These are phyloP conservation scores for Chrysomela aeneicollis DNA, from an alignment of 2,888 invertebrate genomes.

Conservation along the genomic window DNA sequence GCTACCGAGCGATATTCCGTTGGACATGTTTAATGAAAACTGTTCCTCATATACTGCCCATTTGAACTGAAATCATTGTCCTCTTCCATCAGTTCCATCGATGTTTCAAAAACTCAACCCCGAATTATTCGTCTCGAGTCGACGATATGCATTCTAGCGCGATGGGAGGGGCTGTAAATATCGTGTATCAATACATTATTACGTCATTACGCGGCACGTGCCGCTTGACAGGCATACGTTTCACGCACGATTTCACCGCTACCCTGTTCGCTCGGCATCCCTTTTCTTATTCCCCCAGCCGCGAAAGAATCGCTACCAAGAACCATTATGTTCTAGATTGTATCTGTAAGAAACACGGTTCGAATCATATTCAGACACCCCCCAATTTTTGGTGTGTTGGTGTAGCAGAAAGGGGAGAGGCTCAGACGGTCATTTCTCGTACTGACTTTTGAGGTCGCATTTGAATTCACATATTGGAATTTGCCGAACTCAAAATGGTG, in stretches of 20 bases:
- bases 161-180: conserved; percentile 45
- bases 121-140: not conserved
- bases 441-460: no score
- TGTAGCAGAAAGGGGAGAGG: no score
- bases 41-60: no score
- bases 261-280: conserved; percentile 42
- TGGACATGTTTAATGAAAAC: no score
- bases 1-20: no score
- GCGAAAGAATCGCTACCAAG: not conserved
- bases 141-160: not conserved
- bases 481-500: no score
- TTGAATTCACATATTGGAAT: no score
- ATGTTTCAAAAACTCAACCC: no score
- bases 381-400: not conserved
- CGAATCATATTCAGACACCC: conserved; percentile 5
- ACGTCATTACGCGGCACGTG: conserved; percentile 61
- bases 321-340: conserved; percentile 5
- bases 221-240: conserved; percentile 61
- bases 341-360: conserved; percentile 3
- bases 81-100: no score
- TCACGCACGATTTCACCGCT: conserved; percentile 59
- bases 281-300: conserved; percentile 17
- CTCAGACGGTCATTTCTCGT: no score
- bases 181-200: conserved; percentile 61
- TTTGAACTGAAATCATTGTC: no score